A percentile compares a stretch with the other conserved stretches of the same genome.
phyloP scores from a whole-genome alignment of 2,113 vertebrate genomes.

The Rhinoptilus africanus region DNA sequence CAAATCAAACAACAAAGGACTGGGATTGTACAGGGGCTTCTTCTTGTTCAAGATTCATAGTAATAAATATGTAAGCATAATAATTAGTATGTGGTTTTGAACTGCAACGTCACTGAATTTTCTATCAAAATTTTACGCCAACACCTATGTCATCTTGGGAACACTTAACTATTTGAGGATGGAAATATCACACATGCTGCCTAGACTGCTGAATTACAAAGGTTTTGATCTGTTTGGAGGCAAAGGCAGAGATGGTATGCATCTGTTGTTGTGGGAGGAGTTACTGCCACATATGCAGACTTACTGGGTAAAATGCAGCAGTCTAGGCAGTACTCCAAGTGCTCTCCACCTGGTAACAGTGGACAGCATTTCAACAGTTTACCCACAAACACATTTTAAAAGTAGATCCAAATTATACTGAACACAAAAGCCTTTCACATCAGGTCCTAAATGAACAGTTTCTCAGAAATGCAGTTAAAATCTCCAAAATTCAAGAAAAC shows the following conservation, averaged over 20 bases:
- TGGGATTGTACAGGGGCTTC: rapidly evolving
- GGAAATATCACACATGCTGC: not conserved
- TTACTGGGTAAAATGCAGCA: not conserved
- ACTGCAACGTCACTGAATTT: not conserved
- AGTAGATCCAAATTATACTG: not conserved
- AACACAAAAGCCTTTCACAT: not conserved
- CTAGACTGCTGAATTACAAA: not conserved
- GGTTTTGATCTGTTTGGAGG: not conserved
- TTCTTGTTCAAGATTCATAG: not conserved
- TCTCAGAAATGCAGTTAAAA: not conserved
- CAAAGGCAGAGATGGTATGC: not conserved
- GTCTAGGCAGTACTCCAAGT: not conserved
- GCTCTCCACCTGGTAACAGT: not conserved
- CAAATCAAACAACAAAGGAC: not conserved
- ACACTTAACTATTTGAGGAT: not conserved
- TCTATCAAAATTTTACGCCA: not conserved
- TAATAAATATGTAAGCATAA: not conserved
- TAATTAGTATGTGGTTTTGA: not conserved
- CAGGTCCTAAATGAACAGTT: not conserved
- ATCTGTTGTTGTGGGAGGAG: not conserved
- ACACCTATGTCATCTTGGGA: not conserved
- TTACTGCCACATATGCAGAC: not conserved
- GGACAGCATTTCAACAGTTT: not conserved
- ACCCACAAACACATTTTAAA: not conserved
- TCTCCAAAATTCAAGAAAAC: not conserved